Percentiles rank a stretch among this genome's conserved stretches.
These are phyloP conservation scores for Trissonchulus sp. DNA, from an alignment of 2,888 invertebrate species.

Conservation along the genomic window DNA sequence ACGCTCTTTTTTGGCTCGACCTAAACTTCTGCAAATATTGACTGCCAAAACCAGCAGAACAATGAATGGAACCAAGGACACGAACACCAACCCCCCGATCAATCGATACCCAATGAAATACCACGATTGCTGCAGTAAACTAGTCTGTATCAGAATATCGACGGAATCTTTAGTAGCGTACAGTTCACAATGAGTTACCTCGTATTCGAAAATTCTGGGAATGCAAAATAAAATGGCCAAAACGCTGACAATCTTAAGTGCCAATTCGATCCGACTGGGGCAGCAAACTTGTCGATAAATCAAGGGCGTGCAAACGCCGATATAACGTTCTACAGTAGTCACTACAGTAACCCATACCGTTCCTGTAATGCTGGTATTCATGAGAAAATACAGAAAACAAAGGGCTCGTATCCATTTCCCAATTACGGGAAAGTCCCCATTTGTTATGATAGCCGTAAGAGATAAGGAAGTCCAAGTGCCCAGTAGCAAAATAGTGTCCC, in stretches of 20 bases:
- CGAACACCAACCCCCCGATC: neutral
- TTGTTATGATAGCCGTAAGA: neutral
- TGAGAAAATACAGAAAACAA: neutral
- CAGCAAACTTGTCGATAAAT: neutral
- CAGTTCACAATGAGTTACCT: neutral
- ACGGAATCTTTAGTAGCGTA: neutral
- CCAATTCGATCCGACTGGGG: neutral
- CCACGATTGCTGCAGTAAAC: neutral
- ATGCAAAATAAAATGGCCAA: neutral
- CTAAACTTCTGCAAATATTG: neutral
- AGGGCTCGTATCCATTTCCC: neutral
- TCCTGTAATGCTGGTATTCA: neutral
- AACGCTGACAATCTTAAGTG: neutral
- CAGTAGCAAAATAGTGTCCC: neutral
- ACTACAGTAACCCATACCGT: neutral
- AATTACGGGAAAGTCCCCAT: neutral
- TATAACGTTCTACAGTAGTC: neutral
- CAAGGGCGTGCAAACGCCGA: neutral
- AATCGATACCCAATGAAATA: neutral
- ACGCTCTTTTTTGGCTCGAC: neutral
- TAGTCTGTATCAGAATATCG: neutral
- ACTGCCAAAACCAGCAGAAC: neutral
- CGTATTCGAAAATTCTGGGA: neutral
- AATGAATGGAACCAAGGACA: neutral
- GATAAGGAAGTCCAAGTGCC: neutral